phyloP scores from a whole-genome alignment of 2,797 vertebrate species.

The Hoplostethus mediterraneus region DNA sequence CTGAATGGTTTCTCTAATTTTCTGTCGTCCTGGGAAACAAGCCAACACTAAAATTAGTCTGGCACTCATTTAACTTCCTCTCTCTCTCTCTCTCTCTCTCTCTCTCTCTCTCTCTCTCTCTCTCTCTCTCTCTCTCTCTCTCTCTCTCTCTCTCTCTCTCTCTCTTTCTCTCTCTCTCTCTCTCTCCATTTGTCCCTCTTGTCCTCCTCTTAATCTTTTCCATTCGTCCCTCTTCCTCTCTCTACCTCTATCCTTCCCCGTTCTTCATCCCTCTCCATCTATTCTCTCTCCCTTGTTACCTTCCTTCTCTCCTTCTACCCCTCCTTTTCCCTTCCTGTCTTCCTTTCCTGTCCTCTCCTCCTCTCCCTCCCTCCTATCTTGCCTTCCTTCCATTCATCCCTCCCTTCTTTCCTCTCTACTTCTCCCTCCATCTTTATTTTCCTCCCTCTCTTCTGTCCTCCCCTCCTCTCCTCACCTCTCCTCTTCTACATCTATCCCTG shows the following conservation, averaged over 20 bases:
- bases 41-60: conserved; percentile 75
- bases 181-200: neutral
- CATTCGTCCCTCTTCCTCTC: neutral
- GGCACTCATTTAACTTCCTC: conserved; percentile 72
- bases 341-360: too few relatives aligned
- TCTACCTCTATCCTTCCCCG: neutral
- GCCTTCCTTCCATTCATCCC: neutral
- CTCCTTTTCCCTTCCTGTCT: too few relatives aligned
- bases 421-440: conserved; percentile 33
- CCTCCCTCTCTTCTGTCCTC: neutral
- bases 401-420: neutral
- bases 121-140: neutral
- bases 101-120: neutral
- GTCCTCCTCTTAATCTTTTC: neutral
- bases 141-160: neutral
- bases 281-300: too few relatives aligned
- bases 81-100: conserved; percentile 3
- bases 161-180: neutral
- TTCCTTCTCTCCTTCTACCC: conserved; percentile 38
- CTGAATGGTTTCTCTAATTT: neutral
- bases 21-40: conserved; percentile 39
- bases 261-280: conserved; percentile 27
- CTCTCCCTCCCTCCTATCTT: too few relatives aligned
- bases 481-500: conserved; percentile 33
- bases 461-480: neutral